Evolutionary conservation across 2,888 invertebrate species (phyloP).

Genomic region (Heliconius cydno): DNA sequence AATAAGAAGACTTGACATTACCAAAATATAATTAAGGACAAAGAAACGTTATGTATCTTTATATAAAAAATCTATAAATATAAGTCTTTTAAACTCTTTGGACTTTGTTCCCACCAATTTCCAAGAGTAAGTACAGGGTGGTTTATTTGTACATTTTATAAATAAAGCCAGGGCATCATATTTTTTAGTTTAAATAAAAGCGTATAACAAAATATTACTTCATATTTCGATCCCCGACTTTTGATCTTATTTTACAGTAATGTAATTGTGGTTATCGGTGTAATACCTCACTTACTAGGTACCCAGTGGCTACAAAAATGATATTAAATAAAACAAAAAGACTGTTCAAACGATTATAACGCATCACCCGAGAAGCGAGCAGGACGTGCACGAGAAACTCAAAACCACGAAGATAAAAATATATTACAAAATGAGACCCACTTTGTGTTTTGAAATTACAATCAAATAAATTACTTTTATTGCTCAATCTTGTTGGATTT

Average conservation of each 20-base stretch:
- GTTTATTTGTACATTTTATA: too few species aligned
- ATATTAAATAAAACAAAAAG: slow-evolving; percentile 66
- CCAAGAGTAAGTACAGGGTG: too few species aligned
- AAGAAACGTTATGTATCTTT: too few species aligned
- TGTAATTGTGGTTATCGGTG: slow-evolving; percentile 53
- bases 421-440: slow-evolving; percentile 82
- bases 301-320: slow-evolving; percentile 61
- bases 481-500: slow-evolving; percentile 83
- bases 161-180: not conserved
- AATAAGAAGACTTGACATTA: too few species aligned
- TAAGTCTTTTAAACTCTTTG: too few species aligned
- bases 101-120: too few species aligned
- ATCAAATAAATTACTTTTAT: slow-evolving; percentile 84
- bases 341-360: slow-evolving; percentile 61
- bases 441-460: slow-evolving; percentile 84
- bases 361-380: slow-evolving; percentile 63
- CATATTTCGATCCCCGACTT: not conserved
- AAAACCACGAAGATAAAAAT: slow-evolving; percentile 82
- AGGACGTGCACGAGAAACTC: slow-evolving; percentile 79
- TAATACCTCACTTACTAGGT: slow-evolving; percentile 71
- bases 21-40: too few species aligned
- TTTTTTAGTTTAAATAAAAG: not conserved
- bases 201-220: not conserved
- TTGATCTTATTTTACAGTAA: slow-evolving; percentile 14
- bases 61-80: too few species aligned